Evolutionary conservation across 2,888 invertebrate genomes (phyloP).

Genomic region (Platerodrilus igneus): DNA sequence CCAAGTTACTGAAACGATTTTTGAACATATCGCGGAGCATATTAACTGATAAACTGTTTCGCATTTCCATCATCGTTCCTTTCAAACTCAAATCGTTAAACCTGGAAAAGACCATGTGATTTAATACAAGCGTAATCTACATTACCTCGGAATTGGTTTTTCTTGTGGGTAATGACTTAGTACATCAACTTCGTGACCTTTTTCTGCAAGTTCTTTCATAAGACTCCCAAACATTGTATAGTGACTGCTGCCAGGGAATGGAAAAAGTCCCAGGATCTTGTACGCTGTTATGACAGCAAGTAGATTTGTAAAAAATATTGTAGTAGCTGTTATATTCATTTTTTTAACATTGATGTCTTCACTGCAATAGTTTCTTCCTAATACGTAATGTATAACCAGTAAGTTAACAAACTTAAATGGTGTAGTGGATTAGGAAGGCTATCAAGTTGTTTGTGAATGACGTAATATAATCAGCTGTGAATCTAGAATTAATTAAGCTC

Average conservation of each 20-base stretch:
- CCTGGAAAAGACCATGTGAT: conserved; percentile 5
- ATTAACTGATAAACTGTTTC: conserved; percentile 13
- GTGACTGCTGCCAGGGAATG: conserved; percentile 51
- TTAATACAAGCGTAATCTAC: too few species aligned
- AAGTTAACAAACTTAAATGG: too few species aligned
- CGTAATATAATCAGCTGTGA: too few species aligned
- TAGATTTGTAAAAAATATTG: too few species aligned
- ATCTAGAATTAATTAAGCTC: too few species aligned
- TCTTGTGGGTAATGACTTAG: conserved; percentile 52
- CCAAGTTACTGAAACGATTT: conserved; percentile 2
- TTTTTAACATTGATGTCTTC: too few species aligned
- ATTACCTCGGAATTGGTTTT: conserved; percentile 31
- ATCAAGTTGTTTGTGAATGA: too few species aligned
- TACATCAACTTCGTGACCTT: conserved; percentile 53
- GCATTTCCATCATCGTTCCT: conserved; percentile 7
- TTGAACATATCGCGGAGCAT: not conserved
- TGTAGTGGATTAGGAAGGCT: too few species aligned
- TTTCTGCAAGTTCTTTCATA: conserved; percentile 50
- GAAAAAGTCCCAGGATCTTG: conserved; percentile 54
- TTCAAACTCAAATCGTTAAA: conserved; percentile 13
- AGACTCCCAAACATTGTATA: conserved; percentile 51
- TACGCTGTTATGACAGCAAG: too few species aligned
- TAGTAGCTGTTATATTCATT: too few species aligned
- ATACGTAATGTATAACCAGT: too few species aligned
- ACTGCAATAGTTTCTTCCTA: too few species aligned